These are phyloP conservation scores for Anabas testudineus DNA, from an alignment of 2,797 vertebrate species.

Conservation along the genomic window DNA sequence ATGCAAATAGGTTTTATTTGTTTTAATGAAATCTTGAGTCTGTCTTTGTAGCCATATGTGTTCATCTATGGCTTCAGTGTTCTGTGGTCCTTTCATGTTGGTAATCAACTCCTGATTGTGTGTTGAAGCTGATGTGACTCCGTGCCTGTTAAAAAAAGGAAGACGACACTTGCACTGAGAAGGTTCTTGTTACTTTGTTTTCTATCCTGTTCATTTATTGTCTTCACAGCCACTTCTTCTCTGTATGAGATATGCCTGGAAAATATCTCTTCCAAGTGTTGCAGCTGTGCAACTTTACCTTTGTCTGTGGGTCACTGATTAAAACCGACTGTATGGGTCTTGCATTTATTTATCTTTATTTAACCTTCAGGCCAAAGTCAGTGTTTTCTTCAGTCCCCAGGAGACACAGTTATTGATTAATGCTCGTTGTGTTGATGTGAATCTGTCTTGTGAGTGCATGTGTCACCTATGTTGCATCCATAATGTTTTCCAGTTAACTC, in stretches of 20 bases:
- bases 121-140: conserved; percentile 82
- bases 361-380: conserved; percentile 28
- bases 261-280: conserved; percentile 29
- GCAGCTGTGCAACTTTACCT: conserved; percentile 44
- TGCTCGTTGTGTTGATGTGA: conserved; percentile 55
- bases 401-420: conserved; percentile 19
- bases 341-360: conserved; percentile 15
- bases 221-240: conserved; percentile 63
- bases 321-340: conserved; percentile 26
- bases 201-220: conserved; percentile 48
- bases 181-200: conserved; percentile 73
- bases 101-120: conserved; percentile 76
- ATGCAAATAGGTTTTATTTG: conserved; percentile 13
- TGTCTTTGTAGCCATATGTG: conserved; percentile 25
- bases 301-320: conserved; percentile 66
- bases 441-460: conserved; percentile 72
- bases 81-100: conserved; percentile 53
- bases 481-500: conserved; percentile 99
- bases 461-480: conserved; percentile 86
- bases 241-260: conserved; percentile 49
- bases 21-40: background rate
- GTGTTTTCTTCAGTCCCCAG: conserved; percentile 48
- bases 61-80: conserved; percentile 22
- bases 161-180: conserved; percentile 82
- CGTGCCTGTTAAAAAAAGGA: conserved; percentile 78